Evolutionary conservation across 2,888 invertebrate genomes (phyloP).

Genomic region (Cheilosia urbana): DNA sequence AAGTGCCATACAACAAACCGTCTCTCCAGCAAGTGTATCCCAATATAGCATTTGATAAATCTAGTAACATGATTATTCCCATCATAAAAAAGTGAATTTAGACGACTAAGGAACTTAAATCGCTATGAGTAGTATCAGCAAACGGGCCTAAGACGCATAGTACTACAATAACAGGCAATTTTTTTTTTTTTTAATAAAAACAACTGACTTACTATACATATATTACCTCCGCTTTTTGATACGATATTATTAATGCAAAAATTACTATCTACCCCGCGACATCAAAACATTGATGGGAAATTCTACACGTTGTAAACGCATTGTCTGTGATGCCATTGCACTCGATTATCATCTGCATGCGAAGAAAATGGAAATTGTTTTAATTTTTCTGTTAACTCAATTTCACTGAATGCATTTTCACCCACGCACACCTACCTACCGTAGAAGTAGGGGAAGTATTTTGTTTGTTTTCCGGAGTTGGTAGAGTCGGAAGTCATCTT

Average conservation of each 20-base stretch:
- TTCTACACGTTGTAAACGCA: background rate
- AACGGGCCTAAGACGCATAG: too few species aligned
- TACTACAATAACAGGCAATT: too few species aligned
- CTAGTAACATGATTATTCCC: too few species aligned
- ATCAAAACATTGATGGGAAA: slow-evolving; percentile 3
- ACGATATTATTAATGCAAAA: background rate
- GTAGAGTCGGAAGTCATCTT: slow-evolving; percentile 45
- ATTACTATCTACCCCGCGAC: background rate
- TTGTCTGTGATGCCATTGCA: slow-evolving; percentile 25
- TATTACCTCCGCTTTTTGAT: too few species aligned
- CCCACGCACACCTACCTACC: slow-evolving; percentile 1
- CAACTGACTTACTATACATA: too few species aligned
- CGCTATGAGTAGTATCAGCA: too few species aligned
- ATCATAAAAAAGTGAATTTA: background rate
- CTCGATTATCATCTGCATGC: slow-evolving; percentile 20
- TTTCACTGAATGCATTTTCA: slow-evolving; percentile 13
- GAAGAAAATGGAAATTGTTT: slow-evolving; percentile 28
- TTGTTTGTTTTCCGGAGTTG: slow-evolving; percentile 48
- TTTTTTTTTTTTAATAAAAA: too few species aligned
- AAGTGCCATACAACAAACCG: too few species aligned
- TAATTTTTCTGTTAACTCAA: slow-evolving; percentile 22
- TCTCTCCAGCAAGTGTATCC: too few species aligned
- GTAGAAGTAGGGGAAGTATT: slow-evolving; percentile 23
- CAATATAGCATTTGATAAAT: too few species aligned
- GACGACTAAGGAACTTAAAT: too few species aligned